Evolutionary conservation across 2,797 vertebrate genomes (phyloP).

Genomic region (Platalea minor): DNA sequence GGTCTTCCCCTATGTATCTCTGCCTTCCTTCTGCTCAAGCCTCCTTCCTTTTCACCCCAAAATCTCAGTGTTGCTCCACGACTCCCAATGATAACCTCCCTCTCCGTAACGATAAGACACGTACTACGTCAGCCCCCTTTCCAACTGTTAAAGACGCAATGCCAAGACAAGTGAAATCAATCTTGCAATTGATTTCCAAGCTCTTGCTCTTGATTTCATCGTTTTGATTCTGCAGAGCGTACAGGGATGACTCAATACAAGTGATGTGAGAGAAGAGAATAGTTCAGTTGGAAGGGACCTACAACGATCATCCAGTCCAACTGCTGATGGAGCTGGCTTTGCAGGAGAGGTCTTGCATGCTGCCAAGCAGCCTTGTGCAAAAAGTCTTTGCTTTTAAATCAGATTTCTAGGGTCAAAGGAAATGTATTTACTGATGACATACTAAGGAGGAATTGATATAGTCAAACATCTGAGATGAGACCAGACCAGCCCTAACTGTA

Average conservation of each 20-base stretch:
- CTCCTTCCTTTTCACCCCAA: constrained; percentile 22
- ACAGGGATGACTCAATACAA: neutral
- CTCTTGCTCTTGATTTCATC: neutral
- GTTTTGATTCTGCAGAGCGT: neutral
- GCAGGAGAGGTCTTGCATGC: neutral
- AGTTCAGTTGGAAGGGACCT: neutral
- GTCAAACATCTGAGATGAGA: constrained; percentile 52
- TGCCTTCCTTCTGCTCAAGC: constrained; percentile 29
- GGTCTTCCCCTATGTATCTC: constrained; percentile 64
- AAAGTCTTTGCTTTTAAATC: constrained; percentile 2
- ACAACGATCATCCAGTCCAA: neutral
- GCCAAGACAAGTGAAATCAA: neutral
- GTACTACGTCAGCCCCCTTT: neutral
- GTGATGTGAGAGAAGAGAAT: rapidly evolving
- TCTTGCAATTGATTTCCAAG: neutral
- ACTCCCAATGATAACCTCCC: neutral
- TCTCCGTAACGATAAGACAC: rapidly evolving
- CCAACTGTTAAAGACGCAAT: neutral
- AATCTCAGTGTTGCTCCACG: constrained; percentile 25
- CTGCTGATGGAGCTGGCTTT: neutral
- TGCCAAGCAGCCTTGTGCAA: neutral
- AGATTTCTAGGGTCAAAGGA: constrained; percentile 41
- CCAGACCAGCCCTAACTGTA: constrained; percentile 75
- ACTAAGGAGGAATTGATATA: neutral
- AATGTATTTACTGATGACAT: neutral